Percentiles rank a stretch among this genome's conserved stretches.
These are phyloP conservation scores for Noturus placidus DNA, from an alignment of 2,113 vertebrate genomes.

Conservation along the genomic window DNA sequence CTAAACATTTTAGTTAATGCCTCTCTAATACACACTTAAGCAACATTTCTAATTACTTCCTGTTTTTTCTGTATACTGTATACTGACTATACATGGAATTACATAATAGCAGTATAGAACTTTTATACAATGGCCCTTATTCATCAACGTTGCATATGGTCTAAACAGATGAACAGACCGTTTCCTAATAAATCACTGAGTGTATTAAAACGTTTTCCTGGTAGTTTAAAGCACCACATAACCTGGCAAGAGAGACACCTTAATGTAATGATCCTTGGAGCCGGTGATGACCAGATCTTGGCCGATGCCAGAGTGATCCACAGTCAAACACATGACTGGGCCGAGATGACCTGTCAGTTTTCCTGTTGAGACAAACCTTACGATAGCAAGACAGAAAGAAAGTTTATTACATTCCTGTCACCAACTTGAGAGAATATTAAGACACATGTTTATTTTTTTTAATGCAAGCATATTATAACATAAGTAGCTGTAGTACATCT, in stretches of 20 bases:
- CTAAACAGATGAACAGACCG: background rate
- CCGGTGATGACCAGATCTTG: constrained; percentile 95
- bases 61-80: constrained; percentile 1
- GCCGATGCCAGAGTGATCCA: constrained; percentile 84
- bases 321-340: constrained; percentile 96
- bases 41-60: background rate
- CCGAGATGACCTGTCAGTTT: constrained; percentile 92
- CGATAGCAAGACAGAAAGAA: background rate
- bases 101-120: background rate
- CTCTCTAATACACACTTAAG: background rate
- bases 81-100: background rate
- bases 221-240: background rate
- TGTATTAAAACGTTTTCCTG: background rate
- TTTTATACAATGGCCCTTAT: background rate
- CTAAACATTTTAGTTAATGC: background rate
- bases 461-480: background rate
- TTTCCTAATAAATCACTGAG: background rate
- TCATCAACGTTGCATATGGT: background rate
- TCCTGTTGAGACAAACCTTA: constrained; percentile 92
- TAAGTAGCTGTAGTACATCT: background rate
- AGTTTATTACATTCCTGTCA: background rate
- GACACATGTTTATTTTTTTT: background rate
- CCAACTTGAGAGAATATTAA: background rate
- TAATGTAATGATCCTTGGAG: constrained; percentile 97
- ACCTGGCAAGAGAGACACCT: constrained; percentile 70